These are phyloP conservation scores for Liparis tanakae DNA, from an alignment of 2,797 vertebrate species.

Conservation along the genomic window DNA sequence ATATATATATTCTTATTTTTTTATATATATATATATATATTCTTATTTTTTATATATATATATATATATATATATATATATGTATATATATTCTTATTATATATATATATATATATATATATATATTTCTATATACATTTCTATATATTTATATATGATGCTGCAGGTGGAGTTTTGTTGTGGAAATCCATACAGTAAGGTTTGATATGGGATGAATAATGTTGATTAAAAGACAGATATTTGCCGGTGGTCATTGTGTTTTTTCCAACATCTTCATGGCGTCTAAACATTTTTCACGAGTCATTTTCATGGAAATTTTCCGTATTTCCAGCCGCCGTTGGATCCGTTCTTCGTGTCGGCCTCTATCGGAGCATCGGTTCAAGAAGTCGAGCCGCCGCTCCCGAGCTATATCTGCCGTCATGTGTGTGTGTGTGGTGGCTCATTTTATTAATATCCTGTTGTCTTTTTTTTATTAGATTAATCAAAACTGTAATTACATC, in stretches of 20 bases:
- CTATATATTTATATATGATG: slow-evolving; percentile 61
- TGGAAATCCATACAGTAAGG: slow-evolving; percentile 74
- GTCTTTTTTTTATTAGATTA: slow-evolving; percentile 6
- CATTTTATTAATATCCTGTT: slow-evolving; percentile 14
- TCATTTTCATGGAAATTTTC: slow-evolving; percentile 7
- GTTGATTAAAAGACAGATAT: slow-evolving; percentile 27
- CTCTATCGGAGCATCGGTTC: neutral
- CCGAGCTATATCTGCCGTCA: neutral
- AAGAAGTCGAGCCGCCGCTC: neutral
- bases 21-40: too few relatives aligned
- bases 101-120: slow-evolving; percentile 58
- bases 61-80: too few relatives aligned
- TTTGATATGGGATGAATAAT: slow-evolving; percentile 10
- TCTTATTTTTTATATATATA: too few relatives aligned
- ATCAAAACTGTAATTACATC: slow-evolving; percentile 5
- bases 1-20: too few relatives aligned
- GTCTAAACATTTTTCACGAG: slow-evolving; percentile 7
- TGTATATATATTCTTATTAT: too few relatives aligned
- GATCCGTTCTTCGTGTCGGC: slow-evolving; percentile 19
- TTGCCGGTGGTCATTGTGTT: neutral
- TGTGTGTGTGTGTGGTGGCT: neutral
- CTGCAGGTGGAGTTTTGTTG: too few relatives aligned
- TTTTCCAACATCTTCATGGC: neutral
- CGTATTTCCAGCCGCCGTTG: slow-evolving; percentile 6
- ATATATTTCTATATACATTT: slow-evolving; percentile 78